These are phyloP conservation scores for Raja brachyura DNA, from an alignment of 2,113 vertebrate genomes.

Conservation along the genomic window DNA sequence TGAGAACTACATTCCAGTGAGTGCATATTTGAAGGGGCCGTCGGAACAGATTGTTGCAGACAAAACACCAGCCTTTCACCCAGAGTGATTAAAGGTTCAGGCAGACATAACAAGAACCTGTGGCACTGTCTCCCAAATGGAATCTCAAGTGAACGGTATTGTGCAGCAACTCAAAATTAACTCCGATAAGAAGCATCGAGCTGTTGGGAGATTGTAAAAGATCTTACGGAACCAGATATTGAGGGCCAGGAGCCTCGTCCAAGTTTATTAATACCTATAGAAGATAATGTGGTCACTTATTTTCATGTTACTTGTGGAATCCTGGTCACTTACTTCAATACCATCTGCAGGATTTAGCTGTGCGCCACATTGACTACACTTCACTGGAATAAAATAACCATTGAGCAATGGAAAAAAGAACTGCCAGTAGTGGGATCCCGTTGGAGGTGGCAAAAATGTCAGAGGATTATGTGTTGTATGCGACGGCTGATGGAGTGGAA, in stretches of 20 bases:
- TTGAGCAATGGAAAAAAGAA: no score
- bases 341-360: background rate
- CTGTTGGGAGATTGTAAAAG: background rate
- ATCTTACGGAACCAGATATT: background rate
- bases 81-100: background rate
- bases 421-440: no score
- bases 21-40: background rate
- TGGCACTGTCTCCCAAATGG: background rate
- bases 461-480: no score
- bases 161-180: background rate
- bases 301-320: background rate
- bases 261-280: background rate
- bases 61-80: constrained; percentile 1
- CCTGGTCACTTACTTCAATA: background rate
- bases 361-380: background rate
- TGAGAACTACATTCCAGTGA: background rate
- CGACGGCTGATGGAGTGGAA: no score
- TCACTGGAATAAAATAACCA: no score
- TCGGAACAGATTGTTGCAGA: constrained; percentile 5
- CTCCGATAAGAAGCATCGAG: background rate
- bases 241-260: background rate
- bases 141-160: background rate
- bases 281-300: background rate
- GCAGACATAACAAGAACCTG: constrained; percentile 9
- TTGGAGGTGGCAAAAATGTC: no score